Base-by-base conservation (phyloP, 2,113 vertebrate genomes). In the Cromileptes altivelis region DNA sequence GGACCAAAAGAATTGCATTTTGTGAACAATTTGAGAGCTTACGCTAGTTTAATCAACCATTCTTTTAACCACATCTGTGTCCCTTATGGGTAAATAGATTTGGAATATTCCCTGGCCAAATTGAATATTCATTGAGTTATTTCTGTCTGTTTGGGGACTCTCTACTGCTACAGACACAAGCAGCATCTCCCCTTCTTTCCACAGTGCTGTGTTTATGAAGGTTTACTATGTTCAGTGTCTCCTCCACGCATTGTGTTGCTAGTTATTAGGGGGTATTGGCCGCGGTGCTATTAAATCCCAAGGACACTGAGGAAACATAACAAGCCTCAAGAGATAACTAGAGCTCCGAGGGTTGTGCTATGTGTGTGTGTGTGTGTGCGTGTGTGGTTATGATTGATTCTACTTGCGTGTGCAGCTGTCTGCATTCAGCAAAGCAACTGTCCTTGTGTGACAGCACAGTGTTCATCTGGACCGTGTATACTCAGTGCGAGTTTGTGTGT, bases 221-320 rank as follows among this genome's bases (percentile, higher is more conserved):
- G 50, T 85, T 71, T 69, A 63, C 25, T 50, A 47, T 6, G 55
- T 55, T 17, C 25, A 61, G 21, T 75, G 11, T 52, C 42, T 80
- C 49, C 53, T 75, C 40, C 23, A 17, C 68, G 57, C 55, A 71
- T 85, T 62, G 57, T 67, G 68, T 55, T 68, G 73, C 25, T 78
- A 37, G 58, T 88, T 83, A 89, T 85, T 76, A 65, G 69, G 68
- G 55, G 50, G 68, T 75, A 67, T 79, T 76, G 78, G 72, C 7
- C 7, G 81, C 69, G 78, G 37, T 84, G 52, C 85, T 74, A 80
- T 89, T 78, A 85, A 85, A 85, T 89, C 80, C 87, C 84, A 93
- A 89, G 84, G 88, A 90, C 91, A 78, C 37, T n/a, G 69, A 87
- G 70, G 80, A 91, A 89, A 80, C 74, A 77, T 87, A 91, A 91